Evolutionary conservation across 1,140 invertebrate species (phyloP), one percentile per base, ranked within the genome.

Genomic region (Daktulosphaira vitifoliae): DNA sequence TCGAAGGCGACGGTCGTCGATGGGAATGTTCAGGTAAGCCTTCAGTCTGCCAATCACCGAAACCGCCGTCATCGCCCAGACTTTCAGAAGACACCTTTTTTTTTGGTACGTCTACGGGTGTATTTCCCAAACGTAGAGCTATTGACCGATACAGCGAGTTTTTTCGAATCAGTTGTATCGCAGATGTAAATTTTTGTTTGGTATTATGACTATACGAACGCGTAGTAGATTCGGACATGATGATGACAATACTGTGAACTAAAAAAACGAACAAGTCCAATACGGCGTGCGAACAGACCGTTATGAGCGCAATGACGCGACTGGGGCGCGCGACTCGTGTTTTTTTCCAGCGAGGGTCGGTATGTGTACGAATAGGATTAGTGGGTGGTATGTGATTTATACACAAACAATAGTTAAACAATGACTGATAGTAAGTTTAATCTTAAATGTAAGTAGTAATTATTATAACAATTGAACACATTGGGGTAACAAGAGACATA

Each of bases 121-220:
- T 65, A 65, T 11, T 67, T 33, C 51, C 74, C 48, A 73, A 68
- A 26, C 76, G 74, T 64, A 73, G 74, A 67, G 75, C 77, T 46
- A 74, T 72, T 68, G 73, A 76, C 66, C 74, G 72, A 68, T 78
- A 77, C 70, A 78, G 74, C 66, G 71, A 72, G 44, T 73, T 71
- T 56, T 72, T 73, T 46, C 73, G 72, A 16, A 74, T 72, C 22
- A 78, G 69, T 52, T 77, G 77, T 50, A 78, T 65, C 44, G 73
- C 76, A 23, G 72, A 76, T 56, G 75, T 74, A 68, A 78, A 78
- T 65, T 77, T 76, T 70, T 78, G 77, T 49, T 66, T 54, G 23
- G 52, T 33, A 33, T 33, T 33, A n/a, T n/a, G n/a, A 33, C 23
- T n/a, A 26, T 2, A 29, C 33, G 0, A 8, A 13, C 3, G 22